Evolutionary conservation across 53 echinoderm and acorn worm species (phyloP), one percentile per base, ranked within the genome.

Genomic region (Paracentrotus lividus): DNA sequence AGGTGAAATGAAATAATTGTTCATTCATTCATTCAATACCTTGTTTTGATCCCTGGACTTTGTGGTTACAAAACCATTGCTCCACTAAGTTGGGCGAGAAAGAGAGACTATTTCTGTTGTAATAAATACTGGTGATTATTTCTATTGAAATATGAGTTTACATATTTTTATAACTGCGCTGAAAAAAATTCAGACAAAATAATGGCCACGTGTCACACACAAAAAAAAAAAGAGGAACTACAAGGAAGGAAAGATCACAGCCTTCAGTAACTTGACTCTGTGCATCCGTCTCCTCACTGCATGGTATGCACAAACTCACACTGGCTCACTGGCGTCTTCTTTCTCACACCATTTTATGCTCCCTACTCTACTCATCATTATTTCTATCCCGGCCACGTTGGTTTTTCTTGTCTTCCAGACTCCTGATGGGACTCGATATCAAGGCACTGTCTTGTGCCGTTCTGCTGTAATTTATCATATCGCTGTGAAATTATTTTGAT

Each of bases 351-450:
- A 76, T 76, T 47, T 81, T 47, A 81, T 2, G 81, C 81, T 81
- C 47, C 81, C 44, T 81, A n/a, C 47, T 24, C 26, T 81, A 45
- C 12, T n/a, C 81, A 10, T 10, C 27, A 81, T 81, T 81, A 81
- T n/a, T n/a, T 81, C 81, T 47, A 81, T 49, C 26, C 81, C 44
- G 47, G 81, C 81, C 81, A 81, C 81, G 49, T 81, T 81, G 81
- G n/a, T 45, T 27, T 81, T 81, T 81, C 27, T 81, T 27, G 26
- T 81, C 21, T 81, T 45, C 81, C 47, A 1, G 42, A 21, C 21
- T 21, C 57, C 1, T n/a, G 81, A 47, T 45, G 10, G 47, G 44
- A 81, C 45, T 67, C 1, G 26, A 8, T 51, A 32, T 24, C n/a
- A 7, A 81, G 27, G 24, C 45, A 45, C 36, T 7, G 13, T 45